A percentile compares a stretch with the other conserved stretches of the same genome.
Evolutionary conservation across 2,888 invertebrate species (phyloP).

Genomic region (Acrobasis consociella): DNA sequence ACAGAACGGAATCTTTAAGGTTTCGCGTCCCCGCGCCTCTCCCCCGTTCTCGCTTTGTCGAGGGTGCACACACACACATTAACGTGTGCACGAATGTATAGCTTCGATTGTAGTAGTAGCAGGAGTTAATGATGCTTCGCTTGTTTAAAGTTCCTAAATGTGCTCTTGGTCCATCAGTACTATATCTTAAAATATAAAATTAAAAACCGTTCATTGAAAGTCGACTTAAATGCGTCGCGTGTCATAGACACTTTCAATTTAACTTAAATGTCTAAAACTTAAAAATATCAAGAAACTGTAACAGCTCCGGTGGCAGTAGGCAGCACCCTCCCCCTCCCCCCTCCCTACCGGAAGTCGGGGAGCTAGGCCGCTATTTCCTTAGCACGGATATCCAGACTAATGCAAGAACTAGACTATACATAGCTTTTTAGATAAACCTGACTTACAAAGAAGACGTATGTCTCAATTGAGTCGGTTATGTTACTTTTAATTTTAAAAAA

Average conservation of each 20-base stretch:
- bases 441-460: not conserved
- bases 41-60: no score
- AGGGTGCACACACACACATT: no score
- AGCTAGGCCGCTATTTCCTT: conserved; percentile 18
- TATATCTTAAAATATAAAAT: no score
- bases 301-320: not conserved
- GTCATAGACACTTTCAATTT: conserved; percentile 10
- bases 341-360: conserved; percentile 12
- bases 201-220: not conserved
- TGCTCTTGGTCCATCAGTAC: no score
- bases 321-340: not conserved
- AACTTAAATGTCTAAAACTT: conserved; percentile 7
- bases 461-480: no score
- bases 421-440: conserved; percentile 7
- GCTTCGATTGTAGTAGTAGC: no score
- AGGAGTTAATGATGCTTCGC: no score
- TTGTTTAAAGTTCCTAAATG: no score
- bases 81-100: no score
- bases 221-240: not conserved
- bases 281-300: conserved; percentile 16
- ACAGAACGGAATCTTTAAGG: no score
- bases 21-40: no score
- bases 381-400: conserved; percentile 16
- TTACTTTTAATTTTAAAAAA: no score
- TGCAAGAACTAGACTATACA: not conserved